A percentile compares a stretch with the other conserved stretches of the same genome.
Conservation (phyloP, 2,797 vertebrate genomes). For the Peromyscus nudipes region DNA sequence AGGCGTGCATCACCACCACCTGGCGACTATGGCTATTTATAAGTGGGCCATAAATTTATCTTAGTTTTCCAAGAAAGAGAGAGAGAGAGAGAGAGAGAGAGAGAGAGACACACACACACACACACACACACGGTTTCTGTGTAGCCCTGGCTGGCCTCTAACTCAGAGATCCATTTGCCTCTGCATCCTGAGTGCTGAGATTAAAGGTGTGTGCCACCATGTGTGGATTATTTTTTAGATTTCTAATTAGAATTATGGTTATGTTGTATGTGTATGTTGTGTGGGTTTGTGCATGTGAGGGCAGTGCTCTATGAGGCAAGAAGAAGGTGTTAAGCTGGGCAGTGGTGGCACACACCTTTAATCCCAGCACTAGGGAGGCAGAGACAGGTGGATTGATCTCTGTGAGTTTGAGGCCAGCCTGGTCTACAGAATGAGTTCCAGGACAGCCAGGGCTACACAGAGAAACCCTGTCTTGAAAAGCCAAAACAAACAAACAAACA, state of each 20-base stretch:
- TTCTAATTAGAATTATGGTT: not conserved
- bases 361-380: too few relatives aligned
- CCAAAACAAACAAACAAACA: too few relatives aligned
- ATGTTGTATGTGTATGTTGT: not conserved
- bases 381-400: too few relatives aligned
- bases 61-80: not conserved
- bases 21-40: not conserved
- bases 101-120: too few relatives aligned
- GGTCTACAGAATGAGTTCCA: too few relatives aligned
- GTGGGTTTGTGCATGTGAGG: not conserved
- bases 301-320: not conserved
- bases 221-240: not conserved
- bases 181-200: not conserved
- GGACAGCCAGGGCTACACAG: too few relatives aligned
- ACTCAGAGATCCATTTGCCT: not conserved
- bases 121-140: not conserved
- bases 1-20: too few relatives aligned
- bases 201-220: not conserved
- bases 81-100: too few relatives aligned
- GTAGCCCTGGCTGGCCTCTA: not conserved
- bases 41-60: not conserved
- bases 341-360: not conserved
- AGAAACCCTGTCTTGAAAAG: too few relatives aligned
- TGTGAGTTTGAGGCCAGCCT: too few relatives aligned
- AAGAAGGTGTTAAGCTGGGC: not conserved